Conservation (phyloP, 2,888 invertebrate species). For the Drosophila mimetica region DNA sequence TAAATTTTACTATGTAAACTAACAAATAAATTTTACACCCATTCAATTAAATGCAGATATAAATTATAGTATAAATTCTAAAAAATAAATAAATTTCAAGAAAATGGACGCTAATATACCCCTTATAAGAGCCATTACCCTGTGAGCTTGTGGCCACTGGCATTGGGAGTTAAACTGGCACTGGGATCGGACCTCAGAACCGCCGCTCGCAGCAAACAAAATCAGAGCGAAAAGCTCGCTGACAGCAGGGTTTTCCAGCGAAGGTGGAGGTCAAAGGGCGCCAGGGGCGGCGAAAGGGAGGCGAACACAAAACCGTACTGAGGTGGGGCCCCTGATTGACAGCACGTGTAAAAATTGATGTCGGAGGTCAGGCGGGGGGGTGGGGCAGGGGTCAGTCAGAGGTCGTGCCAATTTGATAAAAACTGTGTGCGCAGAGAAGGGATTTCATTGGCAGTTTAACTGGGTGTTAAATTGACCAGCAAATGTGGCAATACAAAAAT, state of each 20-base stretch:
- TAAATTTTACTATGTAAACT: too few relatives aligned
- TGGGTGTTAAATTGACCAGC: conserved; percentile 36
- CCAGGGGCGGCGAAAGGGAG: background rate
- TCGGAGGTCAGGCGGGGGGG: conserved; percentile 7
- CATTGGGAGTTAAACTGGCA: conserved; percentile 9
- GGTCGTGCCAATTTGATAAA: conserved; percentile 37
- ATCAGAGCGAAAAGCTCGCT: conserved; percentile 37
- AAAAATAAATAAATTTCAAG: too few relatives aligned
- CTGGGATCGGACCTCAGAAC: conserved; percentile 7
- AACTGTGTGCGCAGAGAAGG: conserved; percentile 6
- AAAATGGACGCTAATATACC: conserved; percentile 2
- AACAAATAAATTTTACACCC: too few relatives aligned
- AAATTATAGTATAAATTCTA: background rate
- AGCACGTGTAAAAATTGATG: conserved; percentile 54
- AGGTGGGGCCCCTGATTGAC: conserved; percentile 52
- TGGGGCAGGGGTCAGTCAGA: conserved; percentile 23
- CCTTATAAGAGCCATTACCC: background rate
- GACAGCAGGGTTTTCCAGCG: conserved; percentile 37
- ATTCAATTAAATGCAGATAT: background rate
- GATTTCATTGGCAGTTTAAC: conserved; percentile 38
- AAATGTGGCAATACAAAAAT: conserved; percentile 22
- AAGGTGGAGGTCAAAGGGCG: conserved; percentile 2
- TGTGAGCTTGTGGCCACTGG: conserved; percentile 14
- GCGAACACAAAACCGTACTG: conserved; percentile 40
- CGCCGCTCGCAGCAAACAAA: conserved; percentile 17